phyloP scores from a whole-genome alignment of 2,113 vertebrate species.

The Ictalurus punctatus region DNA sequence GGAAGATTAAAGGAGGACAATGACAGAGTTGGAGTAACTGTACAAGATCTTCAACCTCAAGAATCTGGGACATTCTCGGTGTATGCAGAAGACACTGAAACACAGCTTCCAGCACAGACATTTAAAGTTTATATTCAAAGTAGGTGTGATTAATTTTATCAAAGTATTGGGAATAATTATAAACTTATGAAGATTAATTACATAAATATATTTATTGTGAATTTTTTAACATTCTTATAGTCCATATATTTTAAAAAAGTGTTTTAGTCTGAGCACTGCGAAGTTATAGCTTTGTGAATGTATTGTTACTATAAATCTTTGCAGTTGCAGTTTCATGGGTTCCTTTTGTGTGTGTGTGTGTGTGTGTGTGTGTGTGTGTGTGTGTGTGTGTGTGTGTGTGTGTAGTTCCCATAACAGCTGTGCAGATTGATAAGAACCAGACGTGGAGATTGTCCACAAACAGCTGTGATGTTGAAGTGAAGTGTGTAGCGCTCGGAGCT shows the following conservation, averaged over 20 bases:
- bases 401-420: not conserved
- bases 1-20: not conserved
- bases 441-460: not conserved
- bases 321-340: too few species aligned
- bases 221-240: too few species aligned
- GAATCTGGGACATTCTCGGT: not conserved
- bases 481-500: constrained; percentile 30
- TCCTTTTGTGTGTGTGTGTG: too few species aligned
- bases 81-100: not conserved
- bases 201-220: too few species aligned
- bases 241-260: too few species aligned
- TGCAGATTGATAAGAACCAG: not conserved
- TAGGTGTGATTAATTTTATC: not conserved
- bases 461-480: constrained; percentile 11
- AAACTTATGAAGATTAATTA: not conserved
- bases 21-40: not conserved
- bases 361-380: too few species aligned
- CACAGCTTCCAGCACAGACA: not conserved
- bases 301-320: too few species aligned
- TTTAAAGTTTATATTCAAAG: not conserved
- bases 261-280: too few species aligned
- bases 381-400: not conserved
- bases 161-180: too few species aligned
- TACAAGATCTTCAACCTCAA: not conserved
- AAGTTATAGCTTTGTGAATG: too few species aligned